phyloP scores from a whole-genome alignment of 2,888 invertebrate species.

The Harmothoe impar region DNA sequence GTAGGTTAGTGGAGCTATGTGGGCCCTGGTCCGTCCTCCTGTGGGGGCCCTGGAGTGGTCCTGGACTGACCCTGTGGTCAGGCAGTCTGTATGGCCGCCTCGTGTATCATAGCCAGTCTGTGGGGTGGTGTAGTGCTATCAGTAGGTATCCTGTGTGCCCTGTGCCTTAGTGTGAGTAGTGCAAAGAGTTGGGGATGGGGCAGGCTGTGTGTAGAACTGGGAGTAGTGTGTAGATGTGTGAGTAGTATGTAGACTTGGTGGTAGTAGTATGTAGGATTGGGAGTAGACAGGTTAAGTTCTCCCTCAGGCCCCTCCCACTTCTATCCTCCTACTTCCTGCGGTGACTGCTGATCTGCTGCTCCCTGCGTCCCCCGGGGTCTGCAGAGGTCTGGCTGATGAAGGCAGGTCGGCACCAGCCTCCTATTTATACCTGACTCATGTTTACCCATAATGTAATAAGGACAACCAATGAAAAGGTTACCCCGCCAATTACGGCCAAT shows the following conservation, averaged over 20 bases:
- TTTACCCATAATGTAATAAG: conserved; percentile 57
- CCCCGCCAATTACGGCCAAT: conserved; percentile 60
- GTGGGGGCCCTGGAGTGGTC: no score
- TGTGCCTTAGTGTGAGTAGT: background rate
- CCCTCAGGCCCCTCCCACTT: background rate
- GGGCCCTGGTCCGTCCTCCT: no score
- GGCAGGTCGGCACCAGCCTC: background rate
- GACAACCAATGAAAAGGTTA: conserved; percentile 58
- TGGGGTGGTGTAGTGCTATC: no score
- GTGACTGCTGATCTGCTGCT: background rate
- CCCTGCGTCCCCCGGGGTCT: background rate
- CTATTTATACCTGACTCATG: conserved; percentile 55
- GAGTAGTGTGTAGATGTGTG: background rate
- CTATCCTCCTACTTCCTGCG: background rate
- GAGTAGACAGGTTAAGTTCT: background rate
- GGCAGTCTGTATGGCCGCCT: no score
- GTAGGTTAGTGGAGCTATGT: no score
- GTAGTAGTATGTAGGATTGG: background rate
- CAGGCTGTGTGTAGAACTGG: background rate
- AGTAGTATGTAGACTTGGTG: background rate
- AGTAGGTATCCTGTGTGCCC: no score
- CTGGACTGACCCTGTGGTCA: no score
- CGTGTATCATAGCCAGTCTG: no score
- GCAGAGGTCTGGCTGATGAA: conserved; percentile 22
- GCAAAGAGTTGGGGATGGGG: no score